phyloP scores from a whole-genome alignment of 2,888 invertebrate species.

The Leptopilina drosophilae region DNA sequence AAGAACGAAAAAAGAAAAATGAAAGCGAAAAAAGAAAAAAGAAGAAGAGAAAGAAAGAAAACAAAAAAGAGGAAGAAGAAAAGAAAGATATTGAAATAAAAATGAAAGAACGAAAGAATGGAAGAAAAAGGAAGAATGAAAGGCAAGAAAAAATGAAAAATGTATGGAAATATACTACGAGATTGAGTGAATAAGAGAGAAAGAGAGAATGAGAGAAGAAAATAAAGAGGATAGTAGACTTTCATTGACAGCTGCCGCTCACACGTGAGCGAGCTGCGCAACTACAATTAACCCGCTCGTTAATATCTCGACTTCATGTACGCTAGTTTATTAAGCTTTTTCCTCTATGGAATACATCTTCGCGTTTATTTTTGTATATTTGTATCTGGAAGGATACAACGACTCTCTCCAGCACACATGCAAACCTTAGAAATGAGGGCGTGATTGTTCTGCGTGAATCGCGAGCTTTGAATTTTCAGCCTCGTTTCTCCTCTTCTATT shows the following conservation, averaged over 20 bases:
- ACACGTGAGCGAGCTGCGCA: conserved; percentile 2
- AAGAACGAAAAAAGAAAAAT: too few relatives aligned
- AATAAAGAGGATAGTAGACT: conserved; percentile 18
- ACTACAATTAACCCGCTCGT: conserved; percentile 38
- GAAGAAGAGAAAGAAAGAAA: background rate
- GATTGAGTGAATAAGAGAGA: conserved; percentile 9
- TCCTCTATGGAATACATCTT: background rate
- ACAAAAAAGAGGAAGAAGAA: background rate
- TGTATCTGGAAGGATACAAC: background rate
- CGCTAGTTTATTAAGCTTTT: conserved; percentile 30
- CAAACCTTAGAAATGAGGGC: conserved; percentile 14
- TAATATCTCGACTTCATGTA: conserved; percentile 22
- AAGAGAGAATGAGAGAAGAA: background rate
- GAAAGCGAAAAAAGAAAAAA: too few relatives aligned
- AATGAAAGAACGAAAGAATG: too few relatives aligned
- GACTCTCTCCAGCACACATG: background rate
- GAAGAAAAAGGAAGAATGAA: background rate
- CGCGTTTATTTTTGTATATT: background rate
- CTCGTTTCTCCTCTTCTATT: background rate
- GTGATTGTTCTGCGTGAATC: conserved; percentile 32
- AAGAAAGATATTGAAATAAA: background rate
- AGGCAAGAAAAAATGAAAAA: background rate
- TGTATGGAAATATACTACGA: background rate
- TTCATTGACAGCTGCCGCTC: conserved; percentile 34
- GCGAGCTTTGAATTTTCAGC: conserved; percentile 37